A percentile compares a stretch with the other conserved stretches of the same genome.
Conservation (phyloP, 1,140 invertebrate genomes). For the Musca vetustissima region DNA sequence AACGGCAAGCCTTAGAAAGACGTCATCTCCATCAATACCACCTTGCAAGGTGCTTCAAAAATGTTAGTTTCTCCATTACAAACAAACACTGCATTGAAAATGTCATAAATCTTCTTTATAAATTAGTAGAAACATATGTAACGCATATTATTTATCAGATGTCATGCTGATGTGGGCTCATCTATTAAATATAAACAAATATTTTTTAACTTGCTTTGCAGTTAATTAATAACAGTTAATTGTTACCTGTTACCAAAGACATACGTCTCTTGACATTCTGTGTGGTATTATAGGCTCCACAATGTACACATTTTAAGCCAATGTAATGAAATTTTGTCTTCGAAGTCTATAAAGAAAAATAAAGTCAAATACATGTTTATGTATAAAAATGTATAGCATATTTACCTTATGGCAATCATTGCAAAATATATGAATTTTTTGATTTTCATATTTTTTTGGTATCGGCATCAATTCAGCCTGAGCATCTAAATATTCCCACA, state of each 20-base stretch:
- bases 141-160: conserved; percentile 1
- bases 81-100: no score
- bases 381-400: conserved; percentile 15
- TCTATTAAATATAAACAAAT: conserved; percentile 30
- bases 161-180: conserved; percentile 51
- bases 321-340: conserved; percentile 82
- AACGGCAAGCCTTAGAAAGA: not conserved
- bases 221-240: not conserved
- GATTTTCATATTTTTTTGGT: conserved; percentile 77
- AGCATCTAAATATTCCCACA: conserved; percentile 80
- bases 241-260: conserved; percentile 39
- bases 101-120: no score
- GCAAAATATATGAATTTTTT: conserved; percentile 78
- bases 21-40: no score
- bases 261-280: conserved; percentile 57
- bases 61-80: no score
- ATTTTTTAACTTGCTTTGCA: not conserved
- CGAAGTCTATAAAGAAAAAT: conserved; percentile 66
- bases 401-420: conserved; percentile 85
- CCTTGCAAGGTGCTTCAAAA: no score
- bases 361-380: no score
- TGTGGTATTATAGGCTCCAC: conserved; percentile 86
- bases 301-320: conserved; percentile 79
- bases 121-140: not conserved
- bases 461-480: conserved; percentile 79